These are phyloP conservation scores for Coleophora flavipennella DNA, from an alignment of 2,888 invertebrate genomes.

Conservation along the genomic window DNA sequence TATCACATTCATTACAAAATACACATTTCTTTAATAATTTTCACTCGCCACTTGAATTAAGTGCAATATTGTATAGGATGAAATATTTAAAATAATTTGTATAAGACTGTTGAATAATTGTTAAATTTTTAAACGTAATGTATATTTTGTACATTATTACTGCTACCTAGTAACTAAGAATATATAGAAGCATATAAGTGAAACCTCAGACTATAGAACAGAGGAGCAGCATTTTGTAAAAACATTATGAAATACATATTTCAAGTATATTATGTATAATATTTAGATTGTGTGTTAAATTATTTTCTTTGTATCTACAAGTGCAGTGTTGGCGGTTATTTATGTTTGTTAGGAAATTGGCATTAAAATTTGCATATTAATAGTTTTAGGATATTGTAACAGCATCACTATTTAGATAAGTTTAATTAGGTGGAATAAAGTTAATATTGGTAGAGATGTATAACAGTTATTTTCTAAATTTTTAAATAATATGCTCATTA, in stretches of 20 bases:
- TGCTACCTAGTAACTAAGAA: no score
- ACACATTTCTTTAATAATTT: neutral
- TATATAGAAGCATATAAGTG: neutral
- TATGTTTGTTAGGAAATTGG: conserved; percentile 20
- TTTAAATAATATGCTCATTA: conserved; percentile 26
- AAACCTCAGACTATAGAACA: neutral
- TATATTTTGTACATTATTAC: conserved; percentile 67
- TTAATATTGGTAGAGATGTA: conserved; percentile 5
- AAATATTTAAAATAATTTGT: conserved; percentile 35
- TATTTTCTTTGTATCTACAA: conserved; percentile 14
- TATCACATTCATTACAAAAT: conserved; percentile 3
- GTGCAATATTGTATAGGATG: conserved; percentile 65
- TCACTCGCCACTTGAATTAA: conserved; percentile 10
- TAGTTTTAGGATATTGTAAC: conserved; percentile 15
- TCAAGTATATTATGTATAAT: conserved; percentile 23
- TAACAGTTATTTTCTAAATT: conserved; percentile 10
- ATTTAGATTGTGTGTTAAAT: conserved; percentile 26
- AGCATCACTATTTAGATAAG: conserved; percentile 13
- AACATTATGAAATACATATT: conserved; percentile 24
- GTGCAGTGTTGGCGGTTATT: conserved; percentile 21
- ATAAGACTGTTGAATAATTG: conserved; percentile 71
- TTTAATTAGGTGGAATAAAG: conserved; percentile 4
- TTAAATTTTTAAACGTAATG: conserved; percentile 41
- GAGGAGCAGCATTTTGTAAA: conserved; percentile 14
- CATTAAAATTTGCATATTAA: conserved; percentile 26